Evolutionary conservation across 1,140 invertebrate species (phyloP), one percentile per base, ranked within the genome.

Genomic region (Samia ricini): DNA sequence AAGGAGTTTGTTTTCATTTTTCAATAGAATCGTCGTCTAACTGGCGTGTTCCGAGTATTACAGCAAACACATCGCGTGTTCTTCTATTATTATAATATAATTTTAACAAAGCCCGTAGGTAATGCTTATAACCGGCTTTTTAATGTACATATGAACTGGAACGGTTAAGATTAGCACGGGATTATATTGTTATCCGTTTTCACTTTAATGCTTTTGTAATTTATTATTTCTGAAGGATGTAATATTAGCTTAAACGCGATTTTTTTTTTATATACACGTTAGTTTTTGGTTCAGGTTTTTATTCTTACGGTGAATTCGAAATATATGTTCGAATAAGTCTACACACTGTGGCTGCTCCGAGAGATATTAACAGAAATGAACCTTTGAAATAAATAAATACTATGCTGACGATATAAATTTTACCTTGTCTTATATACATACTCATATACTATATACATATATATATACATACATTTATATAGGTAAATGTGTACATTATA

Each of bases 1-100:
- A n/a, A n/a, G n/a, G n/a, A n/a, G 33, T 10, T 29, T 29, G 10
- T 29, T 29, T 29, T n/a, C n/a, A n/a, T 42, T 42, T 42, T 33
- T 15, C 26, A 42, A 10, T 42, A 21, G 18, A 15, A 15, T 42
- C 12, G 12, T 42, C 4, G 33, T 42, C 68, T 71, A 62, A 58
- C 75, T 77, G 71, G 71, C 74, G 66, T 76, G 76, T 81, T 72
- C 68, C 56, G 69, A 67, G 61, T 69, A 81, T 74, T 74, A 78
- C 80, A 80, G 76, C 81, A 73, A n/a, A 79, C 76, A 79, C 74
- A 76, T 86, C 57, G 83, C 85, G 85, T 88, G 85, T 85, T 73
- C 60, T 69, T 77, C 74, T 76, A 85, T 77, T 84, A 81, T 83
- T 78, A 83, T 83, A 75, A 15, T 12, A 42, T 76, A 72, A 80